Conservation (phyloP, 2,113 vertebrate species). For the Oceanodroma tethys region DNA sequence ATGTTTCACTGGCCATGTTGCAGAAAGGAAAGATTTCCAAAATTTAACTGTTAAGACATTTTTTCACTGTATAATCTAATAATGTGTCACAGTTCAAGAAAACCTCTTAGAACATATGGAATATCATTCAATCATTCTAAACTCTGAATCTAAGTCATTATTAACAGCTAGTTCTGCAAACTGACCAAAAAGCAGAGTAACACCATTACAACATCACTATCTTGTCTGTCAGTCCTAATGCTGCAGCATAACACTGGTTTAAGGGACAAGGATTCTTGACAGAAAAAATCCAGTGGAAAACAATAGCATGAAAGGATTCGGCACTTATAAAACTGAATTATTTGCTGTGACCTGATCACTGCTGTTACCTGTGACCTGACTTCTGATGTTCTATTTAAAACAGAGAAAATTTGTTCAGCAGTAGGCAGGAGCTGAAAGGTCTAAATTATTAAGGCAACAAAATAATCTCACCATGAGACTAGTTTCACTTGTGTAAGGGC, state of each 20-base stretch:
- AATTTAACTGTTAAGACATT: neutral
- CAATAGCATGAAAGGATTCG: neutral
- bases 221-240: neutral
- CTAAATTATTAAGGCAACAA: neutral
- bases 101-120: neutral
- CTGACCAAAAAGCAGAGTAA: neutral
- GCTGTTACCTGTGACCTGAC: neutral
- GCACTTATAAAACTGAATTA: neutral
- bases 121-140: neutral
- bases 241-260: neutral
- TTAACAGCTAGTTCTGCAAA: neutral
- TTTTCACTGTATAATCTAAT: neutral
- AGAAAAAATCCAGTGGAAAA: neutral
- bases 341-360: neutral
- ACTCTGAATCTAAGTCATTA: neutral
- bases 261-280: neutral
- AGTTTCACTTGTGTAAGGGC: neutral
- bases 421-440: neutral
- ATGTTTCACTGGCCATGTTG: neutral
- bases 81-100: neutral
- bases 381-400: neutral
- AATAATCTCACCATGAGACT: neutral
- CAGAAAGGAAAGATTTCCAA: neutral
- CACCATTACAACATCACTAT: neutral
- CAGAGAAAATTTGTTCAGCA: neutral